Evolutionary conservation across 2,888 invertebrate species (phyloP).

Genomic region (Syrphus vitripennis): DNA sequence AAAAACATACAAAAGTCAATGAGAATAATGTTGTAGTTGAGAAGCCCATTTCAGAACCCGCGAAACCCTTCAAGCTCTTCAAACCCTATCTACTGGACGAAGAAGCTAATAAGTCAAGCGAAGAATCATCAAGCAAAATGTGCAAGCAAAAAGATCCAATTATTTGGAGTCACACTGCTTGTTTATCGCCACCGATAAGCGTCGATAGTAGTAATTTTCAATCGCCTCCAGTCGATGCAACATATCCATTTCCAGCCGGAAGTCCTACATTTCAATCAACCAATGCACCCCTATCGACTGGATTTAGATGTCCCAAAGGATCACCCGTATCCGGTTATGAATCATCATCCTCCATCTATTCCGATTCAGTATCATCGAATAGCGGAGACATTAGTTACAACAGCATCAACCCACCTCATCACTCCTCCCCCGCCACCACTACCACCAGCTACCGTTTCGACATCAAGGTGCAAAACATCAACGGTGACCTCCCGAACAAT

Average conservation of each 20-base stretch:
- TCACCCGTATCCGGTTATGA: conserved; percentile 81
- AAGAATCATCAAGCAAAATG: conserved; percentile 53
- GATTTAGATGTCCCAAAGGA: conserved; percentile 81
- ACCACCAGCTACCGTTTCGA: conserved; percentile 81
- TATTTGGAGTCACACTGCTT: conserved; percentile 78
- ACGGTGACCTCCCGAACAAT: conserved; percentile 82
- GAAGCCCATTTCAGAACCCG: conserved; percentile 69
- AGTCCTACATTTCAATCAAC: conserved; percentile 77
- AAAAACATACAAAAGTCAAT: conserved; percentile 76
- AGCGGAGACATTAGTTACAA: conserved; percentile 58
- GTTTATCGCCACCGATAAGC: conserved; percentile 72
- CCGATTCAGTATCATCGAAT: conserved; percentile 76
- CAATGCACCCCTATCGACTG: conserved; percentile 76
- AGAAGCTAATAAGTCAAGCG: conserved; percentile 80
- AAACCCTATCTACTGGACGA: conserved; percentile 89
- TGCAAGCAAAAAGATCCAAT: conserved; percentile 77
- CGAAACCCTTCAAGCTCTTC: conserved; percentile 87
- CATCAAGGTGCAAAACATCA: conserved; percentile 83
- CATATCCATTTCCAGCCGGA: conserved; percentile 76
- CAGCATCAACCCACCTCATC: conserved; percentile 21
- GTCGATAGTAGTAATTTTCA: conserved; percentile 75
- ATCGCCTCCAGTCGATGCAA: conserved; percentile 73
- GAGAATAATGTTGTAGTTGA: conserved; percentile 56
- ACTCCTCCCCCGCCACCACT: conserved; percentile 25
- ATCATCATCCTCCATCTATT: conserved; percentile 80